A percentile compares a stretch with the other conserved stretches of the same genome.
These are phyloP conservation scores for Archivesica marissinica DNA, from an alignment of 1,140 invertebrate species.

Conservation along the genomic window DNA sequence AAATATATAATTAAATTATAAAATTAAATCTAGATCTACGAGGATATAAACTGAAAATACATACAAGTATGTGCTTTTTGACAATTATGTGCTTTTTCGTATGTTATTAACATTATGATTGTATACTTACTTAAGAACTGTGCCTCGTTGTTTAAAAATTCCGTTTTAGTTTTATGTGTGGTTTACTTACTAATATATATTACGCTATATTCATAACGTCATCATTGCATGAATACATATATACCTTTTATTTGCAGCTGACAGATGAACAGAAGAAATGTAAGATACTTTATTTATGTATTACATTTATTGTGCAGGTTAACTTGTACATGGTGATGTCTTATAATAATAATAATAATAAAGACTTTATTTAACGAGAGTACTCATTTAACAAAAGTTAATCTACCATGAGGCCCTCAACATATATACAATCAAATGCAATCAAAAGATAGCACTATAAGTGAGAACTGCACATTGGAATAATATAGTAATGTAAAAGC, in stretches of 20 bases:
- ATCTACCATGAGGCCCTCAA: not conserved
- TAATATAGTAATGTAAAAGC: too few relatives aligned
- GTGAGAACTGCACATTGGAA: too few relatives aligned
- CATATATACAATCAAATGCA: not conserved
- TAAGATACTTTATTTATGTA: not conserved
- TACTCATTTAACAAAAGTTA: not conserved
- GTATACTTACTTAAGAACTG: not conserved
- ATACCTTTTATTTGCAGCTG: constrained; percentile 16
- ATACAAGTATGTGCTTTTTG: not conserved
- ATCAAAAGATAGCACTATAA: too few relatives aligned
- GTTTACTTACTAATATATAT: not conserved
- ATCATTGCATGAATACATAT: not conserved
- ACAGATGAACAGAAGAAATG: constrained; percentile 59
- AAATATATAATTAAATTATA: too few relatives aligned
- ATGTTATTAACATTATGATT: not conserved
- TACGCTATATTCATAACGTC: not conserved
- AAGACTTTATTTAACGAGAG: not conserved
- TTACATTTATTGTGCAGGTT: not conserved
- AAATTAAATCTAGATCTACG: too few relatives aligned
- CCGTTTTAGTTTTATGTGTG: not conserved
- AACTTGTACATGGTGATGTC: not conserved
- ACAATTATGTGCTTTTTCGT: not conserved
- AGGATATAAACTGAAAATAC: too few relatives aligned
- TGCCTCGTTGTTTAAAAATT: too few relatives aligned
- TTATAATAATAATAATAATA: not conserved